Conservation (phyloP, 2,113 vertebrate genomes). For the Saguinus midas region DNA sequence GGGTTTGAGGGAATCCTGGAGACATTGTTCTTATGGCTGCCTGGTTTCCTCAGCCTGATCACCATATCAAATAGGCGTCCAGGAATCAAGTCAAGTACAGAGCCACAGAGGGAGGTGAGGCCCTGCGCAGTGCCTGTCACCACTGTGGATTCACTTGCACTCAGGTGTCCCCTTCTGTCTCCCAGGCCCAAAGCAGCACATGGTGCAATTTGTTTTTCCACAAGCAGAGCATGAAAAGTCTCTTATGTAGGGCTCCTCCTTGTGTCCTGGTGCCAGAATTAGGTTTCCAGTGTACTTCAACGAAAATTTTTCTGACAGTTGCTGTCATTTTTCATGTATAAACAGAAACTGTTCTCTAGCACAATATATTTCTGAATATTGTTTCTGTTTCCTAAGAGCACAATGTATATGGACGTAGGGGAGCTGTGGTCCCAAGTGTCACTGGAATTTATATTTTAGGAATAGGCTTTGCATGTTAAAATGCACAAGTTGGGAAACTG, state of each 20-base stretch:
- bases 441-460: neutral
- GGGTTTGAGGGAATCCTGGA: neutral
- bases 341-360: conserved; percentile 32
- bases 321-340: neutral
- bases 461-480: neutral
- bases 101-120: neutral
- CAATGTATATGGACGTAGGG: neutral
- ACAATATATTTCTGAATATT: neutral
- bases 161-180: neutral
- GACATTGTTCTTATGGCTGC: neutral
- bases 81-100: neutral
- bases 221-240: neutral
- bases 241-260: neutral
- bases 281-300: neutral
- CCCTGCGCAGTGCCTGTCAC: neutral
- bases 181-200: neutral
- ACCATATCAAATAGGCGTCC: neutral
- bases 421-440: neutral
- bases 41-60: neutral
- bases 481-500: neutral
- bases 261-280: neutral
- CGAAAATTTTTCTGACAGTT: neutral
- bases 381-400: conserved; percentile 52
- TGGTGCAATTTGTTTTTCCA: neutral
- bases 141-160: too few species aligned